A percentile compares a stretch with the other conserved stretches of the same genome.
Evolutionary conservation across 2,888 invertebrate species (phyloP).

Genomic region (Enchytraeus crypticus): DNA sequence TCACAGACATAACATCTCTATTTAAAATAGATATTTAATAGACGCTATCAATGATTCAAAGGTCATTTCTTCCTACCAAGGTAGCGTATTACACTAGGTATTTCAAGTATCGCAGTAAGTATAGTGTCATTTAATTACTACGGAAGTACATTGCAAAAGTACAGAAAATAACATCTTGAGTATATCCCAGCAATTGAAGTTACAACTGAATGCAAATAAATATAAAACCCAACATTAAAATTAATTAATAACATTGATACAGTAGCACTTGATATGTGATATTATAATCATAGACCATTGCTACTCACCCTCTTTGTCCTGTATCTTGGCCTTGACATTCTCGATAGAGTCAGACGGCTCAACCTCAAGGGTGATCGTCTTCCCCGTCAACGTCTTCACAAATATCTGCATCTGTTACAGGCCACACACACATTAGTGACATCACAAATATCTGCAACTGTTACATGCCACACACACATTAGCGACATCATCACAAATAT

Average conservation of each 20-base stretch:
- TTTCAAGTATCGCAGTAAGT: no score
- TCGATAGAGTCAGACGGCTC: constrained; percentile 87
- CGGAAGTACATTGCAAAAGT: no score
- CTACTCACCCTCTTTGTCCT: constrained; percentile 29
- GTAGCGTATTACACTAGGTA: no score
- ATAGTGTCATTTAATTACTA: no score
- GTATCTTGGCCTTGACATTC: constrained; percentile 67
- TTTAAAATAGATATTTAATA: no score
- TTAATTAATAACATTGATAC: neutral
- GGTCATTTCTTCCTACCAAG: no score
- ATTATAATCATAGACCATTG: neutral
- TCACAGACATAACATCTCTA: no score
- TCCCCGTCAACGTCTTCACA: constrained; percentile 32
- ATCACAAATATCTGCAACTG: constrained; percentile 20
- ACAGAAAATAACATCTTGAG: no score
- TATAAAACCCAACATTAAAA: neutral
- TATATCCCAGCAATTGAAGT: neutral
- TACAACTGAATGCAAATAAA: neutral
- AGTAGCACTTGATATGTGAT: neutral
- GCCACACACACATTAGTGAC: constrained; percentile 31
- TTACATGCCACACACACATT: no score
- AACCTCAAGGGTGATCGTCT: constrained; percentile 48
- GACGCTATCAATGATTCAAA: no score
- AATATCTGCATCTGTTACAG: constrained; percentile 20
- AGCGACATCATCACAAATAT: neutral